phyloP scores from a whole-genome alignment of 2,113 vertebrate species.

The Atrichornis clamosus region DNA sequence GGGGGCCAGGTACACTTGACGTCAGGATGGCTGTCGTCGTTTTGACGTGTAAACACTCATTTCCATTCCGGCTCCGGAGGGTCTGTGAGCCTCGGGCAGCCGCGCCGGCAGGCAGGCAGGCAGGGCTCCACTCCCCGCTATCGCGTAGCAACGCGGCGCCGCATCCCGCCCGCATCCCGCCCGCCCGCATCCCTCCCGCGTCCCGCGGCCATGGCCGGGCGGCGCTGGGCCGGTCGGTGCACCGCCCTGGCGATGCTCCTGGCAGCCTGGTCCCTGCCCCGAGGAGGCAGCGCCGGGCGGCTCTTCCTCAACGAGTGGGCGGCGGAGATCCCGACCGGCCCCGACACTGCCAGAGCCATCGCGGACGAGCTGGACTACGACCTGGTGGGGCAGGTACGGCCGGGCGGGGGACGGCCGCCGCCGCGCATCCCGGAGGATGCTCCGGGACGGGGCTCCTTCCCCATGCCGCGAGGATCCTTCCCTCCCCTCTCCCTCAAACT shows the following conservation, averaged over 20 bases:
- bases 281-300: conserved; percentile 66
- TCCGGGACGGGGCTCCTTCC: neutral
- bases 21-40: conserved; percentile 87
- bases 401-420: neutral
- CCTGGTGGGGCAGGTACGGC: conserved; percentile 90
- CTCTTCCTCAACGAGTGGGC: conserved; percentile 98
- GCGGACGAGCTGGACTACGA: conserved; percentile 90
- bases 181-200: neutral
- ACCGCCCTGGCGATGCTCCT: conserved; percentile 68
- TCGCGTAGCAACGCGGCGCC: conserved; percentile 20
- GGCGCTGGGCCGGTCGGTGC: conserved; percentile 67
- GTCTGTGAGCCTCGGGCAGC: conserved; percentile 47
- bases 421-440: no score
- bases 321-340: conserved; percentile 90
- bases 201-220: conserved; percentile 77
- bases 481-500: conserved; percentile 1
- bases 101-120: neutral
- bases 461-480: neutral
- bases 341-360: conserved; percentile 81
- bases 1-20: conserved; percentile 87
- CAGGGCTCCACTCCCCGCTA: neutral
- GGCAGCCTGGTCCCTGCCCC: conserved; percentile 48
- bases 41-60: conserved; percentile 88
- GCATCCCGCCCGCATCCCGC: neutral
- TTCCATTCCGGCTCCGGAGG: conserved; percentile 70